phyloP scores from a whole-genome alignment of 1,140 invertebrate genomes.

The Anastatus disparis region DNA sequence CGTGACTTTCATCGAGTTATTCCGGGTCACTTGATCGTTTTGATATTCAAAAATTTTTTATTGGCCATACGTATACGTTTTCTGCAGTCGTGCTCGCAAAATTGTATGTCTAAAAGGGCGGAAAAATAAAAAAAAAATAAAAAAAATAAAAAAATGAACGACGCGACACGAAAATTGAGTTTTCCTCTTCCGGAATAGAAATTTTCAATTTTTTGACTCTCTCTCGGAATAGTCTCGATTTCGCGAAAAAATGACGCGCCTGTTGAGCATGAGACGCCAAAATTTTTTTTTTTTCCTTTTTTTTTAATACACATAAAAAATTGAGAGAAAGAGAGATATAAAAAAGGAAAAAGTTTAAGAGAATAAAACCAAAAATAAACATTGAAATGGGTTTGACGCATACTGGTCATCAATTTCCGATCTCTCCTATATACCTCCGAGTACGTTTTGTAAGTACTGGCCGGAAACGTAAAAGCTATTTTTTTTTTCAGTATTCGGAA shows the following conservation, averaged over 20 bases:
- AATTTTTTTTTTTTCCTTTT: too few species aligned
- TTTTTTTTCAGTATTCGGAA: not conserved
- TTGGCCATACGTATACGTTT: conserved; percentile 34
- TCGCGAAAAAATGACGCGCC: conserved; percentile 2
- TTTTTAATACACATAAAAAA: too few species aligned
- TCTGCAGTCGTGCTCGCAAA: too few species aligned
- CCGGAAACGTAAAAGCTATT: not conserved
- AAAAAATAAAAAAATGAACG: too few species aligned
- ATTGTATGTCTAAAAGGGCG: conserved; percentile 1
- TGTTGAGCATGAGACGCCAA: too few species aligned
- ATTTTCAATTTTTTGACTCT: conserved; percentile 2
- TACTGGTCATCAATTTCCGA: conserved; percentile 23
- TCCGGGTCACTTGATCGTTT: conserved; percentile 8
- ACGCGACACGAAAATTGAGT: not conserved
- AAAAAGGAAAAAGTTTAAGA: not conserved
- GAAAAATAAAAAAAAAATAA: not conserved
- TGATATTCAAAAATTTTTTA: conserved; percentile 36
- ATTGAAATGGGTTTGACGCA: conserved; percentile 23
- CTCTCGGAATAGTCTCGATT: not conserved
- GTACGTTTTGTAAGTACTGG: not conserved
- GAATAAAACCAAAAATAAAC: conserved; percentile 8
- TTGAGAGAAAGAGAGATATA: too few species aligned
- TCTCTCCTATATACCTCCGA: too few species aligned
- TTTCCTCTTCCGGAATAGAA: not conserved
- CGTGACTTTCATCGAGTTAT: conserved; percentile 15